Evolutionary conservation across 2,888 invertebrate species (phyloP).

Genomic region (Stenolophus ochropezus): DNA sequence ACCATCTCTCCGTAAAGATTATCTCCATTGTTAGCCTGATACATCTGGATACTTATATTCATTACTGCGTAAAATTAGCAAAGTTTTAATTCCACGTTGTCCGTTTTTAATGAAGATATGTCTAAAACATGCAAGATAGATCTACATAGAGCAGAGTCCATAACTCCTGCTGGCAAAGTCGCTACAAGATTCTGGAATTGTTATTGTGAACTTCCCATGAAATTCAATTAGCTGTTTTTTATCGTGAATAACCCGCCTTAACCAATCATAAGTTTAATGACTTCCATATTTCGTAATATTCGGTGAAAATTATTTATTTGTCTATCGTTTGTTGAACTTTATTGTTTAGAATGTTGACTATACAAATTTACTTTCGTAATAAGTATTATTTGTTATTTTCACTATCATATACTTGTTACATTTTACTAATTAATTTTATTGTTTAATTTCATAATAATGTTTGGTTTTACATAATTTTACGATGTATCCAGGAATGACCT

Average conservation of each 20-base stretch:
- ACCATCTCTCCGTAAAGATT: too few species aligned
- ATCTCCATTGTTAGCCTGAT: not conserved
- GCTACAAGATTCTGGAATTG: slow-evolving; percentile 30
- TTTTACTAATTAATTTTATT: not conserved
- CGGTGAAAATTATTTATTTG: not conserved
- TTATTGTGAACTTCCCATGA: slow-evolving; percentile 38
- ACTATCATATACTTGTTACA: not conserved
- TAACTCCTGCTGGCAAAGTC: not conserved
- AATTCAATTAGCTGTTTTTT: slow-evolving; percentile 22
- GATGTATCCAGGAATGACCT: too few species aligned
- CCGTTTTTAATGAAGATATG: slow-evolving; percentile 2
- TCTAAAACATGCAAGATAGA: not conserved
- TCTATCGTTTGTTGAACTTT: slow-evolving; percentile 12
- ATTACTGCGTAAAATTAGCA: slow-evolving; percentile 9
- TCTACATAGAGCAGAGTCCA: not conserved
- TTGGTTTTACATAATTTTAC: too few species aligned
- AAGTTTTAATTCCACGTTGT: slow-evolving; percentile 3
- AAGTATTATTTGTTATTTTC: not conserved
- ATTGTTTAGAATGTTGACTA: not conserved
- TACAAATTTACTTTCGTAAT: slow-evolving; percentile 15
- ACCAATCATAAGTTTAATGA: slow-evolving; percentile 19
- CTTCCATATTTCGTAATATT: not conserved
- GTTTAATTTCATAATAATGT: too few species aligned
- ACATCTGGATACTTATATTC: not conserved
- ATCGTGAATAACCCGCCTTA: slow-evolving; percentile 2